Evolutionary conservation across 2,113 vertebrate species (phyloP).

Genomic region (Siniperca knerii): DNA sequence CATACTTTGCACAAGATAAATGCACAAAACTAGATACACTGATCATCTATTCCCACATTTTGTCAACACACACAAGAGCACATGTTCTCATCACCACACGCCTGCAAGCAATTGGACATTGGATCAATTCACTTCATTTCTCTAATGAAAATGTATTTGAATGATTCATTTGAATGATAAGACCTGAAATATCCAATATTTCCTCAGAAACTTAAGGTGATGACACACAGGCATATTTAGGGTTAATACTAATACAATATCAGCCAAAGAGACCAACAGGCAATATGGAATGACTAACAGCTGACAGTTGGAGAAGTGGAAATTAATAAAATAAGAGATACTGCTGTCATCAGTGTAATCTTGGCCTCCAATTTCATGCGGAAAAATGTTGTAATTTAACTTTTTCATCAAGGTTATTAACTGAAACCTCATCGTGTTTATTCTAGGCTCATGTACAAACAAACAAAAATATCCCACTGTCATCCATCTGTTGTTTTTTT

Average conservation of each 20-base stretch:
- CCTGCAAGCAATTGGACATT: neutral
- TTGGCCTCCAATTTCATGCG: constrained; percentile 5
- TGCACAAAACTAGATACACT: neutral
- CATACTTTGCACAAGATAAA: neutral
- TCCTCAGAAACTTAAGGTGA: neutral
- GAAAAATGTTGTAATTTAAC: neutral
- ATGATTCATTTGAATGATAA: neutral
- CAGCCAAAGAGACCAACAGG: neutral
- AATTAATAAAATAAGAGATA: constrained; percentile 24
- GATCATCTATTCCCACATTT: neutral
- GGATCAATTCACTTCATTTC: neutral
- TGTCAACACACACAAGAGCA: neutral
- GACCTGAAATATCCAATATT: neutral
- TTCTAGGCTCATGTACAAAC: neutral
- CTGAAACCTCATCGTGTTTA: neutral
- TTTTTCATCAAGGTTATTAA: constrained; percentile 1
- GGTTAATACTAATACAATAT: neutral
- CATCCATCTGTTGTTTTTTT: neutral
- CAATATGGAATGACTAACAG: neutral
- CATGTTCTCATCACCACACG: neutral
- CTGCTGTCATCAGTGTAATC: neutral
- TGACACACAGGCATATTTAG: neutral
- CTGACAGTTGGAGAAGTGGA: constrained; percentile 18
- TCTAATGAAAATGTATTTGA: neutral
- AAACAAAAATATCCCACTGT: neutral